Base-by-base conservation (phyloP, 2,888 invertebrate species). In the Ochlodes sylvanus region DNA sequence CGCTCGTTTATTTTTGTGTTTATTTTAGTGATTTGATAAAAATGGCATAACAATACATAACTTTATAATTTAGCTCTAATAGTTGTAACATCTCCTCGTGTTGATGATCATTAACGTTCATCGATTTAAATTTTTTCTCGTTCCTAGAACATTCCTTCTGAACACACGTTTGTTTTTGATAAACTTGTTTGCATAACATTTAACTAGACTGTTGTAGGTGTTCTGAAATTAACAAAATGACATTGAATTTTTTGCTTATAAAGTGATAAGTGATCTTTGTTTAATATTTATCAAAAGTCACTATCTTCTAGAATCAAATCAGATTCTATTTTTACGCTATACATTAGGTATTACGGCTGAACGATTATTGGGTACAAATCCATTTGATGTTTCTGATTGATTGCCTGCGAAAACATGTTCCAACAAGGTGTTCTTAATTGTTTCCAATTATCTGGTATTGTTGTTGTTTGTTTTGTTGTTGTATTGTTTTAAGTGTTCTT, bases 381-480 rank as follows among this genome's bases (percentile, higher is more conserved):
- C 50, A 12, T 57, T 57, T 65, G 65, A 65, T 57, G 47, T 57
- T 12, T n/a, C 44, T 27, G 21, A 41, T 50, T 50, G 57, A 65
- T 65, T 50, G 27, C 41, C 47, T 27, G 15, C 58, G 50, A 50
- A 17, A 50, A 19, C 50, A 7, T 50, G 44, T 62, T 19, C 34
- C 2, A 61, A 34, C 32, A 50, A 38, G 38, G 12, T 47, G 38
- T 57, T 57, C 44, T 65, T 57, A 56, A 65, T 57, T 57, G 50
- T 34, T 34, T 50, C 57, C 47, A 57, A 21, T 47, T 57, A 44
- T 6, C 12, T 57, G 47, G 32, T 38, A 21, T 15, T 15, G 5
- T 38, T 65, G 52, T 65, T 57, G 14, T 65, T 65, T 27, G 57
- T 50, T 34, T 27, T 34, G 5, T 50, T 52, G 15, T 42, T 54